phyloP scores from a whole-genome alignment of 2,888 invertebrate genomes.

The Ochlodes sylvanus region DNA sequence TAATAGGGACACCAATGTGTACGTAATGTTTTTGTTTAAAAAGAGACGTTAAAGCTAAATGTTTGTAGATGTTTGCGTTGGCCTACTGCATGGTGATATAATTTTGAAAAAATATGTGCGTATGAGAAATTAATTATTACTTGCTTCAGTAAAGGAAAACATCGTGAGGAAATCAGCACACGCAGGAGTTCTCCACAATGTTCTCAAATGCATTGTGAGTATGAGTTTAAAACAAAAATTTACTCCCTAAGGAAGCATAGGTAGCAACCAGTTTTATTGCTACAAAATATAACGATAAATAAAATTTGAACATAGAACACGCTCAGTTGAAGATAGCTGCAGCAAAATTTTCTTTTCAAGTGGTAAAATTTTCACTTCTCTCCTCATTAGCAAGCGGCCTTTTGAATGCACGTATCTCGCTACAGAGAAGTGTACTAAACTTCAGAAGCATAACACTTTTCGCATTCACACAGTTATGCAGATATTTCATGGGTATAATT shows the following conservation, averaged over 20 bases:
- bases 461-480: conserved; percentile 41
- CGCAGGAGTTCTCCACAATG: no score
- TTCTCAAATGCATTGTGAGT: no score
- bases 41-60: background rate
- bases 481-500: conserved; percentile 3
- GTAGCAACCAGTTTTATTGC: background rate
- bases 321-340: conserved; percentile 47
- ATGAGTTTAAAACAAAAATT: no score
- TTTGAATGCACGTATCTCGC: conserved; percentile 50
- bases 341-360: conserved; percentile 49
- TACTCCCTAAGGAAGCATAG: no score
- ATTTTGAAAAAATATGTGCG: no score
- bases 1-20: conserved; percentile 1
- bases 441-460: conserved; percentile 42
- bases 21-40: background rate
- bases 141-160: no score
- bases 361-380: conserved; percentile 48
- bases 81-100: no score
- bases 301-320: conserved; percentile 41
- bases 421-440: conserved; percentile 32
- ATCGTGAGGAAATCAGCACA: no score
- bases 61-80: background rate
- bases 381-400: conserved; percentile 50
- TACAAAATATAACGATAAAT: conserved; percentile 5
- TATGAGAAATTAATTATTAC: no score